These are phyloP conservation scores for Periophthalmus modestus DNA, from an alignment of 2,113 vertebrate species.

Conservation along the genomic window DNA sequence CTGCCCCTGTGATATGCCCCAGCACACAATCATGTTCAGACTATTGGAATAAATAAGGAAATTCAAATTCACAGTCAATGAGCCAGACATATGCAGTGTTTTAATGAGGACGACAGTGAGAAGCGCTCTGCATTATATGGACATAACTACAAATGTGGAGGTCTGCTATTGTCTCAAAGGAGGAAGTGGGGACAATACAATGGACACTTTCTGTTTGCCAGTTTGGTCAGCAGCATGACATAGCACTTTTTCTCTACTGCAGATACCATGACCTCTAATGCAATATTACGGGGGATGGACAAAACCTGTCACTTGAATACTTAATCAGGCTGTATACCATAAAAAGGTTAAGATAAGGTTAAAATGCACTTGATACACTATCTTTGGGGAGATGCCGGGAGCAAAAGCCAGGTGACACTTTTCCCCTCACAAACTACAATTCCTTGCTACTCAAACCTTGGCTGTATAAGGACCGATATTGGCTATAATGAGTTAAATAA, in stretches of 20 bases:
- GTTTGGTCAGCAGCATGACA: slow-evolving; percentile 61
- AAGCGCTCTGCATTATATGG: slow-evolving; percentile 14
- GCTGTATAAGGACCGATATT: no score
- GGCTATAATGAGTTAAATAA: slow-evolving; percentile 40
- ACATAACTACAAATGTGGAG: background rate
- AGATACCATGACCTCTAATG: slow-evolving; percentile 18
- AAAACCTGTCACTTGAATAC: background rate
- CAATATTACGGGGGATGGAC: background rate
- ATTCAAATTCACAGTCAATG: background rate
- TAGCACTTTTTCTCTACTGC: slow-evolving; percentile 52
- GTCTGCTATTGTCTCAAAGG: slow-evolving; percentile 8
- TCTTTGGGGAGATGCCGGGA: background rate
- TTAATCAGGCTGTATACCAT: background rate
- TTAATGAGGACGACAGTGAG: slow-evolving; percentile 33
- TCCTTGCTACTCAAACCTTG: background rate
- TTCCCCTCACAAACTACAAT: background rate
- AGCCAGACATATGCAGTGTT: background rate
- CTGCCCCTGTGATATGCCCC: slow-evolving; percentile 72
- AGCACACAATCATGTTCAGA: slow-evolving; percentile 15
- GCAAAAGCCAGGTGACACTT: background rate
- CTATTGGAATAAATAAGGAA: background rate
- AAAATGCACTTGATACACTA: background rate
- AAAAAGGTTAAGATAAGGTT: background rate
- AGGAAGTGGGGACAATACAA: slow-evolving; percentile 45
- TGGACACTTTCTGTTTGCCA: slow-evolving; percentile 47